Conservation (phyloP, 2,888 invertebrate genomes). For the Selenia dentaria region DNA sequence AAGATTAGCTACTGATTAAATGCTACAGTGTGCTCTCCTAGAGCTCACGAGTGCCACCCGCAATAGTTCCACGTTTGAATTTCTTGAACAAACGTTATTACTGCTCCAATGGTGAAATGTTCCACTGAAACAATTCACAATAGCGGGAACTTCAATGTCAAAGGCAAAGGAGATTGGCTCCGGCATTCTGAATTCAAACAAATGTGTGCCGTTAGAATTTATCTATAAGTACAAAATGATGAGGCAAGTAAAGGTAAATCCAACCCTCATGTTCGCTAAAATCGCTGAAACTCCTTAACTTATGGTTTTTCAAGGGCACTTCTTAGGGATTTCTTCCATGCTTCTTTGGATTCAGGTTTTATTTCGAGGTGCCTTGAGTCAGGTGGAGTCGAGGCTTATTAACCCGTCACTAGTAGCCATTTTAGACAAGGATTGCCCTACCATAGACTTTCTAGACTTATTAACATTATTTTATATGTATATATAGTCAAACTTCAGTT, state of each 20-base stretch:
- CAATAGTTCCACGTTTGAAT: conserved; percentile 78
- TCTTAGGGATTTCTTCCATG: too few relatives aligned
- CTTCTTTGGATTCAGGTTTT: too few relatives aligned
- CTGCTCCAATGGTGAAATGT: conserved; percentile 70
- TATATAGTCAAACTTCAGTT: too few relatives aligned
- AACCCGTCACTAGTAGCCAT: too few relatives aligned
- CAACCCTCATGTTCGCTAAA: too few relatives aligned
- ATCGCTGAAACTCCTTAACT: too few relatives aligned
- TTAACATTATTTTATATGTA: too few relatives aligned
- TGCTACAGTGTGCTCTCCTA: neutral
- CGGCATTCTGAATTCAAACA: conserved; percentile 55
- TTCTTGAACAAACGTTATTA: conserved; percentile 79
- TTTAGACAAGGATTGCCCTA: too few relatives aligned
- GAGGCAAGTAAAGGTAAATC: neutral
- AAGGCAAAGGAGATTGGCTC: conserved; percentile 67
- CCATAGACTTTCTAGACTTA: too few relatives aligned
- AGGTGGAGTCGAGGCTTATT: too few relatives aligned
- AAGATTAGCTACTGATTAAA: neutral
- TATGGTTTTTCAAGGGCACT: too few relatives aligned
- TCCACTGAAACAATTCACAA: conserved; percentile 76
- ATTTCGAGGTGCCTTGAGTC: too few relatives aligned
- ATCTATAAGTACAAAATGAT: conserved; percentile 13
- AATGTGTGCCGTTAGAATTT: conserved; percentile 24
- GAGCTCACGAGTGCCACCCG: conserved; percentile 33
- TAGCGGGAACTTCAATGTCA: conserved; percentile 70